phyloP scores from a whole-genome alignment of 2,113 vertebrate species.

The Gnathonemus echidnorhynchus region DNA sequence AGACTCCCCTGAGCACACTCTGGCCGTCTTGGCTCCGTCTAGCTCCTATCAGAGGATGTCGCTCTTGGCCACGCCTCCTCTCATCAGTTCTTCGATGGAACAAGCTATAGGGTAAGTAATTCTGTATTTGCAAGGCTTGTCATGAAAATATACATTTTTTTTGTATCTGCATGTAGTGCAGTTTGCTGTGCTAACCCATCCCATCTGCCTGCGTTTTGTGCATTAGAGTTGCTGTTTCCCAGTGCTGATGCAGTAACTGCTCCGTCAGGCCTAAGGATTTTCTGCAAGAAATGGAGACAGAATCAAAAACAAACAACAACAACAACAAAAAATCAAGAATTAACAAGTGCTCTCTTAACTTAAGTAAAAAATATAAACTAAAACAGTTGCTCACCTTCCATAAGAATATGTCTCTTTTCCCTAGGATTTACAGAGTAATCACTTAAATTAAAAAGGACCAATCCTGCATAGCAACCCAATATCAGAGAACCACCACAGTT shows the following conservation, averaged over 20 bases:
- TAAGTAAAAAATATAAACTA: neutral
- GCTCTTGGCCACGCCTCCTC: neutral
- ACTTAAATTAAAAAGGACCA: neutral
- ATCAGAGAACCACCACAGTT: neutral
- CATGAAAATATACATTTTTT: neutral
- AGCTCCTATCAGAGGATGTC: neutral
- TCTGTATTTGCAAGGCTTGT: neutral
- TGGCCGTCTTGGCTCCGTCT: neutral
- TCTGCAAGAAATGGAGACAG: neutral
- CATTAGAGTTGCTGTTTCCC: neutral
- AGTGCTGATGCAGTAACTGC: neutral
- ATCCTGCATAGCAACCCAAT: neutral
- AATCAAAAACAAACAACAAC: neutral
- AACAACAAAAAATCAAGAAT: neutral
- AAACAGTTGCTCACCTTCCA: neutral
- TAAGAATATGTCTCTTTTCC: neutral
- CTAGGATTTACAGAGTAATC: neutral
- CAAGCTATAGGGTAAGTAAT: neutral
- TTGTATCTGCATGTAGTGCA: neutral
- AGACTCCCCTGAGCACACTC: neutral
- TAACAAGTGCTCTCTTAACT: neutral
- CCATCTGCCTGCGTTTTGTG: neutral
- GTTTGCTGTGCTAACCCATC: neutral
- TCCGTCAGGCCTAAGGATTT: neutral
- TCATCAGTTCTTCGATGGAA: neutral